These are phyloP conservation scores for Syndactyla subalaris DNA, from an alignment of 2,797 vertebrate genomes.

Conservation along the genomic window DNA sequence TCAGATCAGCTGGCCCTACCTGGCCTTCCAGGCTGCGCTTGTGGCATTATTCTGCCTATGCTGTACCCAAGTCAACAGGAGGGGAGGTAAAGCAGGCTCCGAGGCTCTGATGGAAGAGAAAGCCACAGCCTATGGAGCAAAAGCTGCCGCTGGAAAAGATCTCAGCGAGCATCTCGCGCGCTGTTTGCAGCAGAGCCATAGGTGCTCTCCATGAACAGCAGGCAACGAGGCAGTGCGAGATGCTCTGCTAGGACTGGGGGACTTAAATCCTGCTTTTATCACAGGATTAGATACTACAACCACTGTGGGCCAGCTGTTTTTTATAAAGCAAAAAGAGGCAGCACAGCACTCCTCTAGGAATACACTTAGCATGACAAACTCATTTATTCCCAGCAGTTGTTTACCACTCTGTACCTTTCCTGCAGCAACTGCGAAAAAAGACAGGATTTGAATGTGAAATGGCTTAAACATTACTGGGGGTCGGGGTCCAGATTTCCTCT, in stretches of 20 bases:
- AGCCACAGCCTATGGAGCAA: neutral
- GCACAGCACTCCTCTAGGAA: conserved; percentile 4
- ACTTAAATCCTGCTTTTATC: neutral
- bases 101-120: neutral
- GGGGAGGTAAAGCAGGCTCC: neutral
- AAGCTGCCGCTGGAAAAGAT: neutral
- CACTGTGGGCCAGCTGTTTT: neutral
- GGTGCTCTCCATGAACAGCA: neutral
- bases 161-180: neutral
- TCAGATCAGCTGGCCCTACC: neutral
- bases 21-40: neutral
- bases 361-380: conserved; percentile 18
- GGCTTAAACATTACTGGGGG: neutral
- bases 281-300: neutral
- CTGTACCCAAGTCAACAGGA: neutral
- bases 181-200: neutral
- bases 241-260: neutral
- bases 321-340: neutral
- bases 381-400: conserved; percentile 35
- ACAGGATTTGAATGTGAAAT: neutral
- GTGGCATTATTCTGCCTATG: neutral
- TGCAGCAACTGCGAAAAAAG: neutral
- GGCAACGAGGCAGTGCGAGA: neutral
- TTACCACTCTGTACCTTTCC: neutral
- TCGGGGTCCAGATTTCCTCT: fast-evolving